Evolutionary conservation across 2,888 invertebrate species (phyloP).

Genomic region (Leuctra nigra): DNA sequence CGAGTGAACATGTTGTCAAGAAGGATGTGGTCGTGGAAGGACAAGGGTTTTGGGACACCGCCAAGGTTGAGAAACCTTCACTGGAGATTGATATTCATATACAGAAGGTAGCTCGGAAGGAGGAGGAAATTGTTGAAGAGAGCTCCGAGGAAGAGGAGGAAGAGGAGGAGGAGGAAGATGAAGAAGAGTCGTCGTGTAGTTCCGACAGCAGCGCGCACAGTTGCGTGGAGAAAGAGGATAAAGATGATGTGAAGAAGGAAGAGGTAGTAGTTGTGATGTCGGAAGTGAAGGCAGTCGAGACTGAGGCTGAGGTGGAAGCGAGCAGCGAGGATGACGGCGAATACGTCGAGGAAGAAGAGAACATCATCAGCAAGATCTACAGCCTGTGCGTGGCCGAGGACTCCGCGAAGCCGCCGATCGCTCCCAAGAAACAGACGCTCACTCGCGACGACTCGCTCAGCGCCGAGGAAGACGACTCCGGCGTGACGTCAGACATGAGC

Average conservation of each 20-base stretch:
- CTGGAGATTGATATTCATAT: neutral
- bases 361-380: constrained; percentile 24
- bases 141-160: constrained; percentile 28
- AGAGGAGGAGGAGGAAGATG: neutral
- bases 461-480: constrained; percentile 58
- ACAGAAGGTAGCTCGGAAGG: constrained; percentile 20
- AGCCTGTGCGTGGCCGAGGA: constrained; percentile 23
- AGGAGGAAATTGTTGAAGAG: constrained; percentile 36
- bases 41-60: too few relatives aligned
- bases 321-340: constrained; percentile 24
- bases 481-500: constrained; percentile 62
- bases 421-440: constrained; percentile 27
- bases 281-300: constrained; percentile 25
- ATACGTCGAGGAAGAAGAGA: constrained; percentile 32
- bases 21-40: neutral
- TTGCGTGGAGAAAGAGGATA: constrained; percentile 21
- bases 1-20: too few relatives aligned
- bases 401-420: constrained; percentile 30
- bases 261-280: constrained; percentile 21
- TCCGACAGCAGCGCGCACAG: neutral
- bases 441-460: constrained; percentile 35
- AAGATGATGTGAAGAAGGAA: constrained; percentile 20
- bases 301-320: neutral
- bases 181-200: constrained; percentile 1
- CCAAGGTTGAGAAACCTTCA: too few relatives aligned